Conservation (phyloP, 2,797 vertebrate genomes). For the Morelia viridis region DNA sequence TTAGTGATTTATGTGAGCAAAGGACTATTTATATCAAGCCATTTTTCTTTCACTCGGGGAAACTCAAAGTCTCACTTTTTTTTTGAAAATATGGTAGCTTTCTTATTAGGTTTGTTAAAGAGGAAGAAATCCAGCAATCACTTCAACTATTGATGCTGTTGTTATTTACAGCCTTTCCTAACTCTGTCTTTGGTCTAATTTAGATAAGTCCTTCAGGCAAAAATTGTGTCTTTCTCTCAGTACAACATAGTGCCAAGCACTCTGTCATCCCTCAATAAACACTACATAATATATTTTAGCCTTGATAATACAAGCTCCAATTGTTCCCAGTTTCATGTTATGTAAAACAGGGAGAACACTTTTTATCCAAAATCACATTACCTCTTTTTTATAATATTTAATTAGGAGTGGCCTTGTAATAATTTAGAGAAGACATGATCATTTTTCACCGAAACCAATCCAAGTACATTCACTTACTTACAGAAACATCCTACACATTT, state of each 20-base stretch:
- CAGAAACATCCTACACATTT: neutral
- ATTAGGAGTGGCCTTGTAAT: neutral
- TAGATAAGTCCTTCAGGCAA: conserved; percentile 35
- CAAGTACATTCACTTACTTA: neutral
- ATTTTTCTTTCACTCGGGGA: neutral
- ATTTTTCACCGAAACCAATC: neutral
- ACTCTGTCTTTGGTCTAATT: conserved; percentile 26
- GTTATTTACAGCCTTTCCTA: conserved; percentile 20
- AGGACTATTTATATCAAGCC: neutral
- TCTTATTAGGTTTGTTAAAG: conserved; percentile 5
- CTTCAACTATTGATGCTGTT: neutral
- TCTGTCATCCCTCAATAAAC: conserved; percentile 33
- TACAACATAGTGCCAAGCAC: conserved; percentile 13
- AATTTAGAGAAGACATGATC: neutral
- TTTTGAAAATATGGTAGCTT: neutral
- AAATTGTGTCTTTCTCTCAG: conserved; percentile 26
- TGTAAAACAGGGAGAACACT: neutral
- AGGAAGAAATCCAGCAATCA: neutral
- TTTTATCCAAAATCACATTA: neutral
- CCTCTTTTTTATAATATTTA: neutral
- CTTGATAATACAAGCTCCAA: conserved; percentile 22
- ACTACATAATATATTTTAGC: conserved; percentile 42
- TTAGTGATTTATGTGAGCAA: neutral
- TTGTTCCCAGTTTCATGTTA: conserved; percentile 7
- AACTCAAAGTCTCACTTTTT: neutral